Evolutionary conservation across 1,140 invertebrate genomes (phyloP).

Genomic region (Drosophila nasuta): DNA sequence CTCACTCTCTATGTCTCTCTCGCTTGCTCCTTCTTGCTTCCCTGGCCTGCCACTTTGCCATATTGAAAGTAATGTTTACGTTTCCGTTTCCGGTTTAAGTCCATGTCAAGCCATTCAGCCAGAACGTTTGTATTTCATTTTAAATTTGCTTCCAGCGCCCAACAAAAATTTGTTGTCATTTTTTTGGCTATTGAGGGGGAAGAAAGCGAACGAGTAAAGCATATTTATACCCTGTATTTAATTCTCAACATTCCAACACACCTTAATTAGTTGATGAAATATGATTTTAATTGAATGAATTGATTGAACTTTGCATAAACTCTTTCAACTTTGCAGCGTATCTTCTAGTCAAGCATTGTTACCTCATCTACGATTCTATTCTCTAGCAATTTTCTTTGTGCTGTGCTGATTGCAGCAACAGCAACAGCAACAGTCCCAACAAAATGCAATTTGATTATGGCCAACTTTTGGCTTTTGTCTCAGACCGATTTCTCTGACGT

Average conservation of each 20-base stretch:
- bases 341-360: neutral
- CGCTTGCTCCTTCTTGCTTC: neutral
- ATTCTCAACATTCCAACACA: neutral
- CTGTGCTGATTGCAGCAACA: slow-evolving; percentile 64
- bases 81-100: slow-evolving; percentile 83
- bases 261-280: too few relatives aligned
- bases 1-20: neutral
- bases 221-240: slow-evolving; percentile 20
- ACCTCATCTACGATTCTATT: neutral
- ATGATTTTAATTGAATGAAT: too few relatives aligned
- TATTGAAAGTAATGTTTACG: slow-evolving; percentile 83
- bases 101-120: slow-evolving; percentile 82
- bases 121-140: slow-evolving; percentile 83
- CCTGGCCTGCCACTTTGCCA: slow-evolving; percentile 65
- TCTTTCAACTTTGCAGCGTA: neutral
- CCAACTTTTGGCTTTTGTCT: slow-evolving; percentile 68
- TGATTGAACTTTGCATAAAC: neutral
- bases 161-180: slow-evolving; percentile 29
- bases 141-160: slow-evolving; percentile 65
- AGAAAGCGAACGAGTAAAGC: neutral
- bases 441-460: slow-evolving; percentile 81
- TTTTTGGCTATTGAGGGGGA: slow-evolving; percentile 28
- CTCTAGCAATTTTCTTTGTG: neutral
- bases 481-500: slow-evolving; percentile 18
- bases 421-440: slow-evolving; percentile 59